phyloP scores from a whole-genome alignment of 2,113 vertebrate species.

The Sorex fumeus region DNA sequence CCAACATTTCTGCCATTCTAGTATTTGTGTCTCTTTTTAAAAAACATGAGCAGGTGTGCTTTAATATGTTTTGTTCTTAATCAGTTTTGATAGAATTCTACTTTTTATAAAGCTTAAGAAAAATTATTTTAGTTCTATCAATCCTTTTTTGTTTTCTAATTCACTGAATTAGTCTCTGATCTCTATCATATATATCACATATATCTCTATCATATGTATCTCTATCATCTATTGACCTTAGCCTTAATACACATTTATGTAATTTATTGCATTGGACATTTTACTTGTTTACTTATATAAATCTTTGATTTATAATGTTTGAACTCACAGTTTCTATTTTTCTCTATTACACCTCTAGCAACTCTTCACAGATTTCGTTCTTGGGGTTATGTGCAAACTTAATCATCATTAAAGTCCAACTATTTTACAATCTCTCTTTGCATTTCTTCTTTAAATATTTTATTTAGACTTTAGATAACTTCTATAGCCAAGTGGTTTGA shows the following conservation, averaged over 20 bases:
- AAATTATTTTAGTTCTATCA: too few species aligned
- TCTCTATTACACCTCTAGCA: neutral
- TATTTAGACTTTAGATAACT: neutral
- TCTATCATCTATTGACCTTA: neutral
- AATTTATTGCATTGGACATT: neutral
- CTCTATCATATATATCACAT: neutral
- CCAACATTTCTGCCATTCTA: neutral
- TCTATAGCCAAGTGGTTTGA: neutral
- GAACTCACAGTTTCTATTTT: neutral
- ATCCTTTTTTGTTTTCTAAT: too few species aligned
- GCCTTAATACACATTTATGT: too few species aligned
- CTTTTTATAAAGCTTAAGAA: neutral
- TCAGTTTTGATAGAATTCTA: neutral
- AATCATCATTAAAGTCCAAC: neutral
- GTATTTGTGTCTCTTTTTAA: neutral
- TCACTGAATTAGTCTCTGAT: neutral
- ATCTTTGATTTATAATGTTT: slow-evolving; percentile 32
- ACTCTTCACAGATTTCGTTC: neutral
- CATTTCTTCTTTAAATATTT: slow-evolving; percentile 5
- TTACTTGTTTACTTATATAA: neutral
- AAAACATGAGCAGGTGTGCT: neutral
- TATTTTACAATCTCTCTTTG: slow-evolving; percentile 25
- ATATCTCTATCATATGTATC: neutral
- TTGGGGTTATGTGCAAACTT: neutral
- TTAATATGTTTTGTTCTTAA: slow-evolving; percentile 27